phyloP scores from a whole-genome alignment of 2,113 vertebrate species.

The Apaloderma vittatum region DNA sequence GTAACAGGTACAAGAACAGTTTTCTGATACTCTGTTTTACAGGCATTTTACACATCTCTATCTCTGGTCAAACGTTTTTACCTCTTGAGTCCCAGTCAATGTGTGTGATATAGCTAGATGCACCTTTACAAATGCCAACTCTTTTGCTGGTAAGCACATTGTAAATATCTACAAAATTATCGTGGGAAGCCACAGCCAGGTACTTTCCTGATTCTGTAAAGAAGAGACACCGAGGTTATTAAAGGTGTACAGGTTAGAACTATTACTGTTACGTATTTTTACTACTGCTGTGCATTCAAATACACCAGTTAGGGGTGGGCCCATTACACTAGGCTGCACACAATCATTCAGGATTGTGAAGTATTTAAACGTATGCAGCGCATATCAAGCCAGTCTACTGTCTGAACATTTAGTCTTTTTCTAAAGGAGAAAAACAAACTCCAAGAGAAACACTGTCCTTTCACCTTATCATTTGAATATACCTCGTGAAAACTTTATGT shows the following conservation, averaged over 20 bases:
- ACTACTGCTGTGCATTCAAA: background rate
- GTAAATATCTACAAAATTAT: slow-evolving; percentile 98
- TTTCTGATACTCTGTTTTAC: background rate
- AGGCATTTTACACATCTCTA: background rate
- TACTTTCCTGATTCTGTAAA: slow-evolving; percentile 92
- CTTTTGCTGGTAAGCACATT: slow-evolving; percentile 96
- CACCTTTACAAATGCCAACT: slow-evolving; percentile 96
- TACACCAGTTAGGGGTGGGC: background rate
- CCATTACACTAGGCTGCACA: background rate
- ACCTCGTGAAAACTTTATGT: slow-evolving; percentile 97
- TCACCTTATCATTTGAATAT: background rate
- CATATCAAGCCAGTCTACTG: background rate
- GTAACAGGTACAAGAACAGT: background rate
- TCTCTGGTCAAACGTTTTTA: slow-evolving; percentile 63
- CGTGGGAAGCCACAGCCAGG: slow-evolving; percentile 96
- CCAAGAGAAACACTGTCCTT: background rate
- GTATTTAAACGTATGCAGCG: background rate
- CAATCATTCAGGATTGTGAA: background rate
- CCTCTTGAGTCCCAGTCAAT: slow-evolving; percentile 97
- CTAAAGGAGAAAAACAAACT: background rate
- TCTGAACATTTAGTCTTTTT: background rate
- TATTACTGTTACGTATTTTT: background rate
- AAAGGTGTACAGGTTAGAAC: background rate
- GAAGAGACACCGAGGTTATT: slow-evolving; percentile 45
- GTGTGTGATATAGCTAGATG: slow-evolving; percentile 93